These are phyloP conservation scores for Sibirionetta formosa DNA, from an alignment of 2,797 vertebrate species.

Conservation along the genomic window DNA sequence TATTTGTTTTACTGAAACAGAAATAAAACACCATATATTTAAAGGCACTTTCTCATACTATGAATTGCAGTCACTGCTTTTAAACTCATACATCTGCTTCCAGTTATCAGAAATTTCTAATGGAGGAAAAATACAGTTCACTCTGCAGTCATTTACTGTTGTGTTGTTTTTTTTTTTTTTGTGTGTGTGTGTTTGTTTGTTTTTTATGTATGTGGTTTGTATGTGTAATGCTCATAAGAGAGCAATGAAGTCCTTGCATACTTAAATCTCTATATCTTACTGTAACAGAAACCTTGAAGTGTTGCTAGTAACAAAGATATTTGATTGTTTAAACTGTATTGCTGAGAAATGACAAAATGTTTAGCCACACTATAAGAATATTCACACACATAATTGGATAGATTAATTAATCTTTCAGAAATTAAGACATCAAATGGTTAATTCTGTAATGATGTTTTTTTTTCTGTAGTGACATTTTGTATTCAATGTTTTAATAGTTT, in stretches of 20 bases:
- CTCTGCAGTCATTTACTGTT: neutral
- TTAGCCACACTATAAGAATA: neutral
- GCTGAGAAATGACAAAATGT: neutral
- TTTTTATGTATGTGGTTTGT: neutral
- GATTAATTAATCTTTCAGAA: neutral
- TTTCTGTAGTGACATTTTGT: conserved; percentile 24
- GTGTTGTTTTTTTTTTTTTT: neutral
- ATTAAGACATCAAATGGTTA: neutral
- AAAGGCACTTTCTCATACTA: neutral
- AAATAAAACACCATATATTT: neutral
- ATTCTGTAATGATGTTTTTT: neutral
- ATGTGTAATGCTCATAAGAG: neutral
- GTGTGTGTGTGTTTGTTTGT: no score
- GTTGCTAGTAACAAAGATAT: neutral
- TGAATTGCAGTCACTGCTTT: neutral
- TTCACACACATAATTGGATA: neutral
- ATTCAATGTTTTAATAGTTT: conserved; percentile 3
- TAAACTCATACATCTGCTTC: neutral
- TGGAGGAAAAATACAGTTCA: neutral
- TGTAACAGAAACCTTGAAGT: neutral
- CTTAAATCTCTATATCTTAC: neutral
- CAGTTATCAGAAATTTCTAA: neutral
- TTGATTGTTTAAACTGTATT: neutral
- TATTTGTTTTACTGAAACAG: neutral
- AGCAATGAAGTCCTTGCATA: neutral